Evolutionary conservation across 2,797 vertebrate genomes (phyloP).

Genomic region (Aeoliscus strigatus): DNA sequence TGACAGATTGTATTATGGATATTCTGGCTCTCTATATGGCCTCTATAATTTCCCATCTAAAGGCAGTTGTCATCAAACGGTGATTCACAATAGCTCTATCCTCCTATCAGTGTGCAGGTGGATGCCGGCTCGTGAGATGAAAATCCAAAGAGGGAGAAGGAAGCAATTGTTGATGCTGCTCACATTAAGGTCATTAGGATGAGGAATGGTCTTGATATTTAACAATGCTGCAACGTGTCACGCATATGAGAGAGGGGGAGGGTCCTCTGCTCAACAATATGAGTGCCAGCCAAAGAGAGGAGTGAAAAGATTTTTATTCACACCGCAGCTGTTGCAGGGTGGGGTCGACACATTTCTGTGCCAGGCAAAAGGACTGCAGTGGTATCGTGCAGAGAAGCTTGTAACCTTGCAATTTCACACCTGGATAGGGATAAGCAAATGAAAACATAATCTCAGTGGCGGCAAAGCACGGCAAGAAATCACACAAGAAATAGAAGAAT

Average conservation of each 20-base stretch:
- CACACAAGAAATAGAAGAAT: conserved; percentile 9
- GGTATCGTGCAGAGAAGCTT: conserved; percentile 11
- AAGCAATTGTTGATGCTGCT: conserved; percentile 62
- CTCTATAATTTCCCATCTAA: conserved; percentile 37
- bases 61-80: conserved; percentile 30
- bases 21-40: conserved; percentile 30
- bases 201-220: conserved; percentile 76
- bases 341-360: conserved; percentile 17
- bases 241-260: conserved; percentile 41
- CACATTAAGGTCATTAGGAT: conserved; percentile 70
- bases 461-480: conserved; percentile 11
- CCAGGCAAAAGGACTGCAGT: conserved; percentile 19
- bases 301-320: conserved; percentile 8
- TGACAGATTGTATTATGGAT: conserved; percentile 29
- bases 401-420: conserved; percentile 43
- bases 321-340: conserved; percentile 39
- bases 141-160: conserved; percentile 50
- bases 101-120: conserved; percentile 22
- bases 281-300: conserved; percentile 27
- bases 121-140: conserved; percentile 47
- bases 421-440: conserved; percentile 24
- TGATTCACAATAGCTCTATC: conserved; percentile 46
- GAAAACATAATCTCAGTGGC: conserved; percentile 19
- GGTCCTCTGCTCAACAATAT: conserved; percentile 28
- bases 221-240: conserved; percentile 61